Base-by-base conservation (phyloP, 2,888 invertebrate genomes). In the Euproctis similis region DNA sequence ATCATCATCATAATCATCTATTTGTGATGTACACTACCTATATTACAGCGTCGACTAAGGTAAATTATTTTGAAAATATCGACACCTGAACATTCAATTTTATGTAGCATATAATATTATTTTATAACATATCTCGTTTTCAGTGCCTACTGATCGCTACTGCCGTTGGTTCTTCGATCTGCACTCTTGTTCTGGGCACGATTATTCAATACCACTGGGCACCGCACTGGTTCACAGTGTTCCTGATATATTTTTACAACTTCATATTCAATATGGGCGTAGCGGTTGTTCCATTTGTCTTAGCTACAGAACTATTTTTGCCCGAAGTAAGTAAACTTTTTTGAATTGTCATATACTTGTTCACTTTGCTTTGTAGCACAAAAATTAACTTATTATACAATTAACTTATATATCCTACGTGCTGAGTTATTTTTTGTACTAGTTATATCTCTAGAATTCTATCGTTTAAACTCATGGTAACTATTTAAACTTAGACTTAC, bases 231-330 rank as follows among this genome's bases (percentile, higher is more conserved):
- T 55, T 65, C 36, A 69, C 70, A 0, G 69, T 57, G 0, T 16
- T 57, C 3, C 43, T 69, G 1, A 63, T 72, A 13, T 70, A 65
- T 27, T 36, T 49, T 2, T 72, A 60, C 54, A 64, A 70, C 13
- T 69, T 78, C 7, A 49, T 67, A 1, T 81, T 62, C 30, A 72
- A 70, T 1, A 26, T 75, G 1, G 84, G 84, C 0, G 63, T 70
- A 8, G 74, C 71, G 4, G 65, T 70, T 1, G 64, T 75, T 9
- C 77, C 80, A 0, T 81, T 70, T 12, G 65, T 84, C 4, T 38
- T 78, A 5, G 55, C 69, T 20, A 66, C 75, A 11, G 84, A 84
- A 43, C 62, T 80, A 0, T 82, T 81, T 34, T 37, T 78, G 8
- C 74, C 81, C 6, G 74, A 78, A 61, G 76, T 81, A 26, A 30